Evolutionary conservation across 2,113 vertebrate species (phyloP).

Genomic region (Halichoerus grypus): DNA sequence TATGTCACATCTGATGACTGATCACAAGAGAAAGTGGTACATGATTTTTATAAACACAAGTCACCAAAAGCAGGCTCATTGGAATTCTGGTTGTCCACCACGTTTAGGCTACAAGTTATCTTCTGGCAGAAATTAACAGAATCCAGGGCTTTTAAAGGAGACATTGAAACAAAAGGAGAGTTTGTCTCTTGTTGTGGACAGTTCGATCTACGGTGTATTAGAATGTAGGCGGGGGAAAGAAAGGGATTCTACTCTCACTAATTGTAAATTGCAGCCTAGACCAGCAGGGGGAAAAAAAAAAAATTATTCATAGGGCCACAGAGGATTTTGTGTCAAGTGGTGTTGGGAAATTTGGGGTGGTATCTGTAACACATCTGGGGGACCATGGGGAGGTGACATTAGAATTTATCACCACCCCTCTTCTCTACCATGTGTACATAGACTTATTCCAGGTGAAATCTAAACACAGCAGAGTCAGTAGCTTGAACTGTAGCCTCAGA

Average conservation of each 20-base stretch:
- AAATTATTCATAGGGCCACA: neutral
- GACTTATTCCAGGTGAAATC: neutral
- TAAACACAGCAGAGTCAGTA: neutral
- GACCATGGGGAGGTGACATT: neutral
- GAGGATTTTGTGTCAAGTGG: neutral
- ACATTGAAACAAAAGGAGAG: conserved; percentile 72
- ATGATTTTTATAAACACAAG: conserved; percentile 74
- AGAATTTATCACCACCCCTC: neutral
- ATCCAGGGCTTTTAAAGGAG: conserved; percentile 66
- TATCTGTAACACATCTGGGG: neutral
- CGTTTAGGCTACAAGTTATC: conserved; percentile 76
- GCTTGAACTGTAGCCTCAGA: neutral
- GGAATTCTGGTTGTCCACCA: conserved; percentile 75
- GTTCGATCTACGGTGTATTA: neutral
- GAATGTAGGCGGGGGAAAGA: neutral
- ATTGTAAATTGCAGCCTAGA: neutral
- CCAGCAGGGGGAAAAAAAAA: neutral
- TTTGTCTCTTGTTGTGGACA: conserved; percentile 65
- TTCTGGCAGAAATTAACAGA: conserved; percentile 79
- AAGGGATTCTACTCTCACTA: neutral
- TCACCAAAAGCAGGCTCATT: conserved; percentile 58
- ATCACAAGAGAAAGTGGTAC: conserved; percentile 79
- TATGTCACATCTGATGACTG: conserved; percentile 81
- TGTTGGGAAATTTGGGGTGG: neutral
- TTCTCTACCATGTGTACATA: accelerated